Base-by-base conservation (phyloP, 2,888 invertebrate genomes). In the Leptopterna dolabrata region DNA sequence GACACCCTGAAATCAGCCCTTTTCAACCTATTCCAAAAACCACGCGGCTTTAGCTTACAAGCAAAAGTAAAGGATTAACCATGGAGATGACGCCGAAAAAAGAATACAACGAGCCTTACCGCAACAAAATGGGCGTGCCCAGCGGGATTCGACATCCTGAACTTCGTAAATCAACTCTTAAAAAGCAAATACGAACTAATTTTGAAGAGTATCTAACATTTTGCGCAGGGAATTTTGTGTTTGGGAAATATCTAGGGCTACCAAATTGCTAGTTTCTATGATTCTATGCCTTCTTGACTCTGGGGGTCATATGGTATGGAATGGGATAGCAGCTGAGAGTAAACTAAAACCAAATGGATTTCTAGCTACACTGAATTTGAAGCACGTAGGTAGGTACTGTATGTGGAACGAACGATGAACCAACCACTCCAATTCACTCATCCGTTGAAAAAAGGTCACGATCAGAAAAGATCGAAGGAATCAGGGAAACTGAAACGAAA, bases 251-350 rank as follows among this genome's bases (percentile, higher is more conserved):
- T 63, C 63, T 63, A 63, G 63, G 63, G 24, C 24, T 63, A 63
- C 63, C 63, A 27, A 63, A 24, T 63, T 24, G 63, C 9, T 63
- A 30, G 41, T 73, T 73, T 70, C 41, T 24, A 73, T 85, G 41
- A 36, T 73, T 70, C 41, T 24, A 73, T 85, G 85, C 85, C 85
- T 45, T 47, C 73, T 73, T n/a, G 76, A 85, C 73, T 30, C 7
- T 13, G 11, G n/a, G 16, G 43, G 14, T 82, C 83, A 83, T 70
- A 19, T 83, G 83, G 55, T n/a, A 70, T 19, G 16, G 41, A 70
- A 83, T 24, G 83, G 83, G 63, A 63, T 43, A 70, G n/a, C 83
- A 83, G 83, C 83, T 83, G 83, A 41, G 13, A 16, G 55, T 55
- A 55, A 29, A 6, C 13, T 4, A 27, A 4, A 27, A 3, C 29